Conservation (phyloP, 2,113 vertebrate species). For the Tiliqua scincoides region DNA sequence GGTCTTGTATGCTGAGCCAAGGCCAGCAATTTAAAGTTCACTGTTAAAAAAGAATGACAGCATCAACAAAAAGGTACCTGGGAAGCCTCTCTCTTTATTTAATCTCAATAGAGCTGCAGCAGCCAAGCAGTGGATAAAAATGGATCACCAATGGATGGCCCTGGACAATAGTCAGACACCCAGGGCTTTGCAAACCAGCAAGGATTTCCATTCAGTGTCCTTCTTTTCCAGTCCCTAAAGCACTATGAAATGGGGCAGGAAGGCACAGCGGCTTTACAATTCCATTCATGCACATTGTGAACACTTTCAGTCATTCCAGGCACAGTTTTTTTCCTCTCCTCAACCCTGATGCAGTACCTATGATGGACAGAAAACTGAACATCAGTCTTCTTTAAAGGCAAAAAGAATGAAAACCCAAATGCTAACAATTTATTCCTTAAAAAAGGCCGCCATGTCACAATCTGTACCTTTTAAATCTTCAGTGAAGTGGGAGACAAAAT, state of each 20-base stretch:
- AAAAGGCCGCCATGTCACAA: background rate
- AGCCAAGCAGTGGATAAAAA: background rate
- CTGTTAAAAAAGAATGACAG: constrained; percentile 25
- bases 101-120: background rate
- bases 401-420: background rate
- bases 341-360: background rate
- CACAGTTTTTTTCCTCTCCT: background rate
- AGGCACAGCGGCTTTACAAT: background rate
- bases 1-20: background rate
- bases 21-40: background rate
- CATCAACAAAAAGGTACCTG: background rate
- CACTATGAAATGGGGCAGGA: fast-evolving
- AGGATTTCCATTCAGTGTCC: background rate
- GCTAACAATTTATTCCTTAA: background rate
- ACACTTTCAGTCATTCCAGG: background rate
- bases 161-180: background rate
- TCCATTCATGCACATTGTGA: background rate
- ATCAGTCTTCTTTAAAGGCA: fast-evolving
- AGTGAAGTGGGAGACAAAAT: background rate
- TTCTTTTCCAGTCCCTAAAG: background rate
- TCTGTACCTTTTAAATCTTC: background rate
- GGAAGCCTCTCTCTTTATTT: constrained; percentile 33
- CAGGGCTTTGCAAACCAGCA: background rate
- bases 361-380: background rate
- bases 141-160: background rate